These are phyloP conservation scores for Hyla sarda DNA, from an alignment of 2,113 vertebrate species.

Conservation along the genomic window DNA sequence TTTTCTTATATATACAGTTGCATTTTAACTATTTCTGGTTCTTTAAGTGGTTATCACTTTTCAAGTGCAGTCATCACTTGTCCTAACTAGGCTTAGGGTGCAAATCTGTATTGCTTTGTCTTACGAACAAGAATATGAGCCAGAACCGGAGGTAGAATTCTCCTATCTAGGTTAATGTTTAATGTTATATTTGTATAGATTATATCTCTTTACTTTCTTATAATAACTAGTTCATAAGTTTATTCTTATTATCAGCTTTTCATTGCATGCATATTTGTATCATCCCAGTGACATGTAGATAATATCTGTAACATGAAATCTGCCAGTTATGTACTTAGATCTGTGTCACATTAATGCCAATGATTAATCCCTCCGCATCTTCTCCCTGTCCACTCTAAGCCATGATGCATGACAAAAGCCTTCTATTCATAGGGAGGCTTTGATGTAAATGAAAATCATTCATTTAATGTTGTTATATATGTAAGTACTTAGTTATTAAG, in stretches of 20 bases:
- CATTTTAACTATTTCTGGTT: no score
- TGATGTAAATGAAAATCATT: slow-evolving; percentile 33
- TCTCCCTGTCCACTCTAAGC: slow-evolving; percentile 4
- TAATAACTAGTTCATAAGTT: neutral
- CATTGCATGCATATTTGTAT: neutral
- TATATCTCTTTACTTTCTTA: neutral
- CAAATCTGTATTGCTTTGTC: neutral
- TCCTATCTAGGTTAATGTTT: neutral
- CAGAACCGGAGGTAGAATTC: neutral
- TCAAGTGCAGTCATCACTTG: neutral
- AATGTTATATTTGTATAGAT: no score
- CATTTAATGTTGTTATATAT: slow-evolving; percentile 15
- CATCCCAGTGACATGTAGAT: neutral
- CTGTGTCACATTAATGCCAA: slow-evolving; percentile 14
- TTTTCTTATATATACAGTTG: no score
- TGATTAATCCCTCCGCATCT: neutral
- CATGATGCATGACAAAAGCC: slow-evolving; percentile 11
- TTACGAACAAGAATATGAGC: neutral
- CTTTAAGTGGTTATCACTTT: neutral
- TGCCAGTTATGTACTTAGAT: slow-evolving; percentile 7
- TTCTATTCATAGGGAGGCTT: slow-evolving; percentile 5
- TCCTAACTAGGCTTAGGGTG: neutral
- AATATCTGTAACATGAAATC: neutral
- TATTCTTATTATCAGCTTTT: neutral
- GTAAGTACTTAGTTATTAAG: neutral